Conservation (phyloP, 2,888 invertebrate genomes). For the Cantharis rufa region DNA sequence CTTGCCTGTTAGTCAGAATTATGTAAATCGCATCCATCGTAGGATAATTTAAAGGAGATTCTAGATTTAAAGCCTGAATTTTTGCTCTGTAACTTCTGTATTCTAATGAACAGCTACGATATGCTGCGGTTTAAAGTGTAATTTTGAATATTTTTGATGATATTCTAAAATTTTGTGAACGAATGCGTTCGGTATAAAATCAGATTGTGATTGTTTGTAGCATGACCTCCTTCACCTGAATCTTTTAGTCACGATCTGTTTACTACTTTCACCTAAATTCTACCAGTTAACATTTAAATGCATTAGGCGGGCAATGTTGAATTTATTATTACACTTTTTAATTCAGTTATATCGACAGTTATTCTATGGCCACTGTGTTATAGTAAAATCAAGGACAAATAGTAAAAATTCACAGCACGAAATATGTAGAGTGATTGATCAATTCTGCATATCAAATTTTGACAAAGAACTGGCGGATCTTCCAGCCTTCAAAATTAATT, state of each 20-base stretch:
- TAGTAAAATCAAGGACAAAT: background rate
- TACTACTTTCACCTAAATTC: slow-evolving; percentile 29
- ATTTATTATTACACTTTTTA: background rate
- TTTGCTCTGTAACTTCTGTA: background rate
- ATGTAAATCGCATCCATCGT: background rate
- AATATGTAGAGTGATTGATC: background rate
- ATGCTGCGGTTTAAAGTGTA: background rate
- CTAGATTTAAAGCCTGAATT: background rate
- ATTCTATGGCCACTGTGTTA: background rate
- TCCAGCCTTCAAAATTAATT: background rate
- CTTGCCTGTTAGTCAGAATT: background rate
- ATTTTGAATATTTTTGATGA: background rate
- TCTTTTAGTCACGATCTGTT: slow-evolving; percentile 25
- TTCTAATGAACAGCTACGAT: background rate
- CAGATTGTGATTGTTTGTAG: slow-evolving; percentile 11
- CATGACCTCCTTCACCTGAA: slow-evolving; percentile 28
- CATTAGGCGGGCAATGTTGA: background rate
- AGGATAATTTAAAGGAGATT: background rate
- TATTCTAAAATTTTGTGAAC: slow-evolving; percentile 4
- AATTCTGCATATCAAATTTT: background rate
- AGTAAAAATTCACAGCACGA: background rate
- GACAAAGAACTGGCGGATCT: background rate
- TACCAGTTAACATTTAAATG: slow-evolving; percentile 8
- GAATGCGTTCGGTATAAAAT: slow-evolving; percentile 13
- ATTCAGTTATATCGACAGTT: background rate